Percentiles rank a stretch among this genome's conserved stretches.
These are phyloP conservation scores for Tribolium freemani DNA, from an alignment of 2,888 invertebrate genomes.

Conservation along the genomic window DNA sequence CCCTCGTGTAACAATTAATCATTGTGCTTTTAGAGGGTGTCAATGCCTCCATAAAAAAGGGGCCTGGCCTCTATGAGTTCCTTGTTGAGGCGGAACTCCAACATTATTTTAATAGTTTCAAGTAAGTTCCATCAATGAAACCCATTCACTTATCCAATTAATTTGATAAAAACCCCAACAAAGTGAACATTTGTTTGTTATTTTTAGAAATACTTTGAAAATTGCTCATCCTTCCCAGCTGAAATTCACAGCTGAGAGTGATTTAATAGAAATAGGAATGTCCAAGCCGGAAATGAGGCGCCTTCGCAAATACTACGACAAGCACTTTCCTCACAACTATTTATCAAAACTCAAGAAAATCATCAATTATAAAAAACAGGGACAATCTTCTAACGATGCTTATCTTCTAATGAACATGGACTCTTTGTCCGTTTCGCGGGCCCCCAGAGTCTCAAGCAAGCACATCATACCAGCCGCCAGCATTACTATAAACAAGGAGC, in stretches of 20 bases:
- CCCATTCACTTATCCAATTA: neutral
- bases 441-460: constrained; percentile 82
- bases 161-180: neutral
- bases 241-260: constrained; percentile 95
- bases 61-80: constrained; percentile 87
- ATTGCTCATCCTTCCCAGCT: constrained; percentile 89
- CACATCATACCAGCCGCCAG: constrained; percentile 88
- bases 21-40: constrained; percentile 57
- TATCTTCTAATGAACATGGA: constrained; percentile 59
- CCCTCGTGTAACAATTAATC: neutral
- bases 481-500: constrained; percentile 92
- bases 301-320: constrained; percentile 93
- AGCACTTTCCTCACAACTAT: constrained; percentile 94
- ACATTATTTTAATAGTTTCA: constrained; percentile 88
- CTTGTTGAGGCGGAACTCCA: constrained; percentile 94
- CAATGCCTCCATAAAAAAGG: constrained; percentile 67
- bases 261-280: constrained; percentile 91
- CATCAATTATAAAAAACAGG: constrained; percentile 75
- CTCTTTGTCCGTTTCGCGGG: constrained; percentile 63
- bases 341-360: constrained; percentile 92
- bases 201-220: constrained; percentile 87
- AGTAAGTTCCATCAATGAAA: constrained; percentile 69
- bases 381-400: constrained; percentile 59
- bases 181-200: constrained; percentile 40
- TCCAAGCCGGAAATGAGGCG: constrained; percentile 95